Evolutionary conservation across 2,113 vertebrate species (phyloP).

Genomic region (Miniopterus natalensis): DNA sequence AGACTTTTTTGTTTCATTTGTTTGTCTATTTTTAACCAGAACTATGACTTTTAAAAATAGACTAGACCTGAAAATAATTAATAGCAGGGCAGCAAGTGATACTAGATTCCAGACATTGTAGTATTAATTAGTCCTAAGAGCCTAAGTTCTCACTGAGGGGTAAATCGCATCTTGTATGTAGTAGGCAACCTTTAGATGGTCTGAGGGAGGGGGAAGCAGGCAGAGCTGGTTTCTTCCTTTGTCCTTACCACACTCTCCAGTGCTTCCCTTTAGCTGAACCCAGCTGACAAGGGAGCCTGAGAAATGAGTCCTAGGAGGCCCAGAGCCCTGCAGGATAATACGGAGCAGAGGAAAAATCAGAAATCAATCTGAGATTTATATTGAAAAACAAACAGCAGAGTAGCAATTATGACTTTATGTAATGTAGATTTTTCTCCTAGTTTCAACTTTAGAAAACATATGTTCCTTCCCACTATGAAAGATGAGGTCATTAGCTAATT

Average conservation of each 20-base stretch:
- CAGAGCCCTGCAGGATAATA: neutral
- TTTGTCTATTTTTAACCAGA: neutral
- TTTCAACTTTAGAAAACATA: neutral
- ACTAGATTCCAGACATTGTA: neutral
- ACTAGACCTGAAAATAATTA: neutral
- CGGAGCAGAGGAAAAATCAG: neutral
- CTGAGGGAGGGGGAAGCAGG: neutral
- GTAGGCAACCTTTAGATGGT: neutral
- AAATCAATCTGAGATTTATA: neutral
- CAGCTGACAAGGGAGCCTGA: neutral
- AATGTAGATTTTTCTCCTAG: neutral
- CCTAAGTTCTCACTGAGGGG: neutral
- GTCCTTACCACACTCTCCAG: neutral
- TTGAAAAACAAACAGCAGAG: neutral
- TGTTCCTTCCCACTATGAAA: neutral
- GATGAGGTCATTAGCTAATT: neutral
- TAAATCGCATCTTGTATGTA: accelerated
- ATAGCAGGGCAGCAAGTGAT: neutral
- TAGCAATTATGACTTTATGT: neutral
- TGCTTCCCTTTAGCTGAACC: neutral
- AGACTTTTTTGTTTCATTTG: neutral
- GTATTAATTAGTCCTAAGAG: neutral
- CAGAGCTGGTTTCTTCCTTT: neutral
- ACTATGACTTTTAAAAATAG: neutral
- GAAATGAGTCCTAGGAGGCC: neutral